Conservation (phyloP, 2,797 vertebrate genomes). For the Cynopterus sphinx region DNA sequence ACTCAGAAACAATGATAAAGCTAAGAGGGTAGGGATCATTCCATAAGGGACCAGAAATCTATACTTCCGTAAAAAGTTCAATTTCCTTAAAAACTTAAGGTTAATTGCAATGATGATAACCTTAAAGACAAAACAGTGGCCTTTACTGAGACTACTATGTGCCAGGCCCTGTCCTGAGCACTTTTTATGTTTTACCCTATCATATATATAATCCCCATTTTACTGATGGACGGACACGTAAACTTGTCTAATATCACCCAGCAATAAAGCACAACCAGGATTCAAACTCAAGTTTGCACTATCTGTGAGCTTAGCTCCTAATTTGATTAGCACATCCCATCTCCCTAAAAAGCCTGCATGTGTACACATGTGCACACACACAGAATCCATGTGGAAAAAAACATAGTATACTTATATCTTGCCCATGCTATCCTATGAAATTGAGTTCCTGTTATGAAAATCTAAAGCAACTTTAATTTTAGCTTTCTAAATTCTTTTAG, state of each 20-base stretch:
- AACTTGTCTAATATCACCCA: not conserved
- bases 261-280: not conserved
- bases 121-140: not conserved
- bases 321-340: not conserved
- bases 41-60: not conserved
- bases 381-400: not conserved
- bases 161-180: not conserved
- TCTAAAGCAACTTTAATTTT: conserved; percentile 51
- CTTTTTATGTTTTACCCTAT: not conserved
- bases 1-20: not conserved
- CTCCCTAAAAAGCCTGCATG: not conserved
- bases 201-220: not conserved
- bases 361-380: not conserved
- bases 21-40: not conserved
- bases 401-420: not conserved
- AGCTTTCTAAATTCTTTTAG: conserved; percentile 58
- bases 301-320: not conserved
- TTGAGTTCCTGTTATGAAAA: not conserved
- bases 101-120: not conserved
- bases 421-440: not conserved
- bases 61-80: not conserved
- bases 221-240: not conserved
- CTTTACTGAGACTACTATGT: not conserved
- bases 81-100: not conserved
- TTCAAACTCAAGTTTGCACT: not conserved